Conservation (phyloP, 2,888 invertebrate genomes). For the Siphlonurus alternatus region DNA sequence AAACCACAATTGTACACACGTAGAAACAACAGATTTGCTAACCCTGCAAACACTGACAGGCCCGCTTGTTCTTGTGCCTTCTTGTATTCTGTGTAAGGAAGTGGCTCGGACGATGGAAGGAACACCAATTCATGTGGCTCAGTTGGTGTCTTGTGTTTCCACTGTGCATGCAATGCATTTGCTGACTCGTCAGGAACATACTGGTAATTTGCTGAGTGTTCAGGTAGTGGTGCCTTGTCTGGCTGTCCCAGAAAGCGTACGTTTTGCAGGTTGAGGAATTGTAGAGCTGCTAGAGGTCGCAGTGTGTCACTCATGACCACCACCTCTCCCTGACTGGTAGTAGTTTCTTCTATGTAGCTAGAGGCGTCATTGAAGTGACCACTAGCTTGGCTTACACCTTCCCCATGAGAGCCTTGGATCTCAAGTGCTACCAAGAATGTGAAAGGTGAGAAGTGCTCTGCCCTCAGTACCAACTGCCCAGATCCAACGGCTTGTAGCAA, state of each 20-base stretch:
- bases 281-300: slow-evolving; percentile 22
- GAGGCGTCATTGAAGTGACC: slow-evolving; percentile 1
- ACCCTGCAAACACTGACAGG: slow-evolving; percentile 30
- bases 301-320: slow-evolving; percentile 19
- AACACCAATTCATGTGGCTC: slow-evolving; percentile 10
- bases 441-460: slow-evolving; percentile 30
- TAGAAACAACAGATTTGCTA: slow-evolving; percentile 36
- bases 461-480: slow-evolving; percentile 28
- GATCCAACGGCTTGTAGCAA: slow-evolving; percentile 37
- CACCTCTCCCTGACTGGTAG: neutral
- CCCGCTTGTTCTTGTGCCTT: slow-evolving; percentile 31
- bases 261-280: slow-evolving; percentile 36
- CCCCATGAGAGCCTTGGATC: slow-evolving; percentile 33
- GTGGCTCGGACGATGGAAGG: slow-evolving; percentile 29
- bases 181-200: neutral
- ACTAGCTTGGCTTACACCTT: slow-evolving; percentile 13
- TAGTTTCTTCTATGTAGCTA: neutral
- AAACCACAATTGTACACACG: slow-evolving; percentile 41
- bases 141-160: neutral
- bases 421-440: slow-evolving; percentile 38
- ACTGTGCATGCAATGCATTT: neutral
- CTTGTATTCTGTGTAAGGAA: slow-evolving; percentile 45
- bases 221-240: slow-evolving; percentile 1
- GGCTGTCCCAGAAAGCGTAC: slow-evolving; percentile 24
- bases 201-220: slow-evolving; percentile 4